phyloP scores from a whole-genome alignment of 2,113 vertebrate species.

The Phalacrocorax brasilianus region DNA sequence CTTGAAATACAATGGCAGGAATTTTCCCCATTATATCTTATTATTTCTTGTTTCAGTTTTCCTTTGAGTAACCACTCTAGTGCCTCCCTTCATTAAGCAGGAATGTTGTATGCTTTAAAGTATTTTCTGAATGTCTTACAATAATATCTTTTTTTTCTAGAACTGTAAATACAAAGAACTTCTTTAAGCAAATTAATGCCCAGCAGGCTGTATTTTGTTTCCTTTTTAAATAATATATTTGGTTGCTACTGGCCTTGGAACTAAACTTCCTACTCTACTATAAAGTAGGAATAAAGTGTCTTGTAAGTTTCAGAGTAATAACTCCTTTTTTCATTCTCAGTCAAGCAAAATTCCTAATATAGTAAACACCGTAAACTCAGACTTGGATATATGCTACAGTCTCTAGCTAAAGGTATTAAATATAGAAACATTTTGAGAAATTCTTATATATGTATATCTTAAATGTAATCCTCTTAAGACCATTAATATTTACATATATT shows the following conservation, averaged over 20 bases:
- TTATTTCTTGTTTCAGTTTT: background rate
- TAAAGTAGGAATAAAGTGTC: background rate
- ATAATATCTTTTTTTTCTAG: background rate
- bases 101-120: background rate
- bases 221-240: constrained; percentile 47
- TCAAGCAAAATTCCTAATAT: background rate
- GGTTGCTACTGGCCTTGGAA: constrained; percentile 1
- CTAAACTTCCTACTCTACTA: background rate
- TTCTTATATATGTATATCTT: background rate
- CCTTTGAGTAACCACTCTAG: background rate
- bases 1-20: background rate
- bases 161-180: constrained; percentile 33
- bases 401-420: background rate
- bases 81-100: background rate
- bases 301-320: background rate
- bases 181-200: constrained; percentile 24
- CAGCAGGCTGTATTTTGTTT: constrained; percentile 9
- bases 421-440: background rate
- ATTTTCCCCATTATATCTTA: background rate
- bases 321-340: background rate
- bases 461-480: background rate
- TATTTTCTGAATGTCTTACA: constrained; percentile 7
- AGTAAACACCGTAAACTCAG: background rate
- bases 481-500: background rate
- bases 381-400: background rate